Percentiles rank a stretch among this genome's conserved stretches.
phyloP scores from a whole-genome alignment of 2,797 vertebrate species.

The Halcyon badia region DNA sequence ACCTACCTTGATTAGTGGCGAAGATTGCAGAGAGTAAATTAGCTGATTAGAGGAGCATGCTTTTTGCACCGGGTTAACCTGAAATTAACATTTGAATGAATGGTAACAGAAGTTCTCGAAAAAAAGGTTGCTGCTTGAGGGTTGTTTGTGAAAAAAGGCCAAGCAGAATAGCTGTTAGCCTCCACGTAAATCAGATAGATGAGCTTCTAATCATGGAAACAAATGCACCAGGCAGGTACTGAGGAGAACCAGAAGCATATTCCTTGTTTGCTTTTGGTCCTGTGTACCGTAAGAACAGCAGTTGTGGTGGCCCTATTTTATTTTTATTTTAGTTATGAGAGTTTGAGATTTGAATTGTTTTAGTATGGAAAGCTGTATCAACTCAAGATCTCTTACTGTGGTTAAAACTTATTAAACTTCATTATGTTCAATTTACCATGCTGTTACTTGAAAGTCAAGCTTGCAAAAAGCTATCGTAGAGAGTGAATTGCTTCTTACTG shows the following conservation, averaged over 20 bases:
- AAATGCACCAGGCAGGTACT: neutral
- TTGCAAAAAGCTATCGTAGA: neutral
- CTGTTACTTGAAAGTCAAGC: neutral
- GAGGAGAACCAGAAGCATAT: neutral
- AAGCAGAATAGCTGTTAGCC: neutral
- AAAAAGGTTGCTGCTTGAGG: neutral
- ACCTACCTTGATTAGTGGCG: neutral
- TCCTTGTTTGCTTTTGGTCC: neutral
- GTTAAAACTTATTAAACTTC: neutral
- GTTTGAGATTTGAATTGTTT: neutral
- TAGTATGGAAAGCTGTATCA: neutral
- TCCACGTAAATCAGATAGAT: neutral
- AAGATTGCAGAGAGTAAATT: neutral
- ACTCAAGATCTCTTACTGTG: neutral
- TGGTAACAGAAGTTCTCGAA: neutral
- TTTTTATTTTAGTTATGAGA: neutral
- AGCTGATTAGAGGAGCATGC: neutral
- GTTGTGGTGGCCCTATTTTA: neutral
- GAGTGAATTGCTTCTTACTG: neutral
- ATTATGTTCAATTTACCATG: neutral
- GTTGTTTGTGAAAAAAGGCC: neutral
- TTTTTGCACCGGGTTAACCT: neutral
- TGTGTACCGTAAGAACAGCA: rapidly evolving
- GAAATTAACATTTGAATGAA: neutral
- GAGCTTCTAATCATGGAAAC: neutral